Evolutionary conservation across 2,888 invertebrate genomes (phyloP), one percentile per base, ranked within the genome.

Genomic region (Drosophila koepferae): DNA sequence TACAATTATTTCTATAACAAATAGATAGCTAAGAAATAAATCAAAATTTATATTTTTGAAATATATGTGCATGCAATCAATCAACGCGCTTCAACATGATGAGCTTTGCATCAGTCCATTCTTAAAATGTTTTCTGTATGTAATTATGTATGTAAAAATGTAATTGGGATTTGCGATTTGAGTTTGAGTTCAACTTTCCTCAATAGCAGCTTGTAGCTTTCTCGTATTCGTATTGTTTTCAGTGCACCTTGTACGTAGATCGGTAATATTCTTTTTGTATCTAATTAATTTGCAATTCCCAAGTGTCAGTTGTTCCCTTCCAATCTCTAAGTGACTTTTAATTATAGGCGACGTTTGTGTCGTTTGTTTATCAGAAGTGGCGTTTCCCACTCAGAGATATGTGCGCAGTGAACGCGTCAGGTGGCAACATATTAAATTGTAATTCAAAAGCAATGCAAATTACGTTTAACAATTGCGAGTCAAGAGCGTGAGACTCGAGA

Each of bases 301-400:
- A 60, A 31, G 20, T 56, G 49, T 18, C 40, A 14, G 54, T 18
- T 31, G 38, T 20, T 36, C 12, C n/a, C 28, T 16, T n/a, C 55
- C 18, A 73, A 74, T 73, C 74, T 70, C 63, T 41, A 72, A 85
- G 74, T 71, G 55, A 5, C 31, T 63, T 86, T 86, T 85, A 74
- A 86, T 86, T 81, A 68, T 63, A 67, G 66, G 38, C 54, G 18
- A 44, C 7, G 20, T 36, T 28, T 58, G 41, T 46, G 36, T 28
- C 51, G 12, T 54, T 67, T 70, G 63, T 60, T 82, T 73, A 80
- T 81, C 77, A 79, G 70, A 66, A 53, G 46, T 70, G 63, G 48
- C 54, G 16, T 31, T 10, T 5, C 10, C 10, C 28, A 18, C 12
- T 28, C n/a, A n/a, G 14, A 40, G 7, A 16, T 16, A 51, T 53